Base-by-base conservation (phyloP, 2,888 invertebrate genomes). In the Cylloceria caligata region DNA sequence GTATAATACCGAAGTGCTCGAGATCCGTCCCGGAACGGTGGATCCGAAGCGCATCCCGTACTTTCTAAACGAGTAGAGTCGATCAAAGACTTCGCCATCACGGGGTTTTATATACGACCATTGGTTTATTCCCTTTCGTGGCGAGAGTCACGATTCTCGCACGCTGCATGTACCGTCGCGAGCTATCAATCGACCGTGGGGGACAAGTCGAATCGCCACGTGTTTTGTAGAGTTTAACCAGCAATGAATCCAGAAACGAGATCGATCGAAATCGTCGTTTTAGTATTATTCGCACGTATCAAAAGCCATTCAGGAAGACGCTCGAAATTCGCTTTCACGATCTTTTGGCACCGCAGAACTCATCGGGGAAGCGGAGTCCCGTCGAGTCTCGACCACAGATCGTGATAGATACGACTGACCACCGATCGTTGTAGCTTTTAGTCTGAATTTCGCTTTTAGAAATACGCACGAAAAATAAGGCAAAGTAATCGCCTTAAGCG, bases 51-150 rank as follows among this genome's bases (percentile, higher is more conserved):
- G 69, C 78, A 74, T 78, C 78, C 73, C 68, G 73, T 64, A 81
- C 81, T 81, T 81, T 81, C 81, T 81, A 81, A 81, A 78, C 74
- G 78, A 78, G 68, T 60, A 49, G 27, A 62, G 47, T 24, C 78
- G 69, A 78, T 74, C 72, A 69, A 74, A 79, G 9, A 19, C 74
- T 71, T 24, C 64, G 19, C 67, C 55, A 52, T 57, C 60, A 21
- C 36, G 34, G 9, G 45, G n/a, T 73, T 62, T 52, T 60, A 62
- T 80, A 62, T 64, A 78, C 52, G 21, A 72, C 13, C 60, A 71
- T 69, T 45, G 64, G 67, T 57, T 64, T 76, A 76, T 68, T 81
- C 69, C 69, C 55, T 73, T 65, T 60, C 64, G 39, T 55, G 34
- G 55, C 74, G 69, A 74, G 57, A 64, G 65, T 81, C 81, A 78